Conservation (phyloP, 2,797 vertebrate species). For the Podargus strigoides region DNA sequence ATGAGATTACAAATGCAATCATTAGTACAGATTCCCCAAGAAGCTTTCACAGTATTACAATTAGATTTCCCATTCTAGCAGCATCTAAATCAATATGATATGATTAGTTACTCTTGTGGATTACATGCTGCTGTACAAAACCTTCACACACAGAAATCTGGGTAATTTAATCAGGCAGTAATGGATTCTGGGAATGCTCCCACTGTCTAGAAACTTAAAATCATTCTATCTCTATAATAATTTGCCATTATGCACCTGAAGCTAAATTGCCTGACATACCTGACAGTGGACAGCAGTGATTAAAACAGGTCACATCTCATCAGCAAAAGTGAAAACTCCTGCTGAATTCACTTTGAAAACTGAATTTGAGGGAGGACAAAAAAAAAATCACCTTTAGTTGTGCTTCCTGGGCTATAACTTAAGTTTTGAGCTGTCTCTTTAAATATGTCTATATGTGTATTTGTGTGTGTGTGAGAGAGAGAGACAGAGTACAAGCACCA, state of each 20-base stretch:
- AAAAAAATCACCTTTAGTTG: neutral
- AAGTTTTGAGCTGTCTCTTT: slow-evolving; percentile 12
- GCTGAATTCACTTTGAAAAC: slow-evolving; percentile 57
- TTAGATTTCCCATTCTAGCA: slow-evolving; percentile 80
- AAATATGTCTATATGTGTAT: neutral
- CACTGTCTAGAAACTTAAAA: slow-evolving; percentile 76
- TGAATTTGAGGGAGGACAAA: slow-evolving; percentile 32
- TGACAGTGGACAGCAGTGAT: slow-evolving; percentile 67
- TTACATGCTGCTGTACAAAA: slow-evolving; percentile 77
- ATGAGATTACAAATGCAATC: slow-evolving; percentile 79
- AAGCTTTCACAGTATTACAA: slow-evolving; percentile 77
- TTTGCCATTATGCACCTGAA: slow-evolving; percentile 74
- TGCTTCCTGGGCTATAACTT: slow-evolving; percentile 25
- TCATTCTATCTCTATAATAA: slow-evolving; percentile 72
- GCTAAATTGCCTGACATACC: slow-evolving; percentile 69
- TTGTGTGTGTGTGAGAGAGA: neutral
- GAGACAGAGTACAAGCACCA: neutral
- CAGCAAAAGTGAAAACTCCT: slow-evolving; percentile 52
- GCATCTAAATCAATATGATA: slow-evolving; percentile 82
- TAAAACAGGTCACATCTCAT: slow-evolving; percentile 74
- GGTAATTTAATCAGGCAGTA: slow-evolving; percentile 83
- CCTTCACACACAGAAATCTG: slow-evolving; percentile 75
- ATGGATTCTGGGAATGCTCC: slow-evolving; percentile 76
- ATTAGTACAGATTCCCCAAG: slow-evolving; percentile 79
- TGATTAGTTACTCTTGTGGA: slow-evolving; percentile 78